Conservation (phyloP, 1,140 invertebrate species). For the Papilio polyxenes region DNA sequence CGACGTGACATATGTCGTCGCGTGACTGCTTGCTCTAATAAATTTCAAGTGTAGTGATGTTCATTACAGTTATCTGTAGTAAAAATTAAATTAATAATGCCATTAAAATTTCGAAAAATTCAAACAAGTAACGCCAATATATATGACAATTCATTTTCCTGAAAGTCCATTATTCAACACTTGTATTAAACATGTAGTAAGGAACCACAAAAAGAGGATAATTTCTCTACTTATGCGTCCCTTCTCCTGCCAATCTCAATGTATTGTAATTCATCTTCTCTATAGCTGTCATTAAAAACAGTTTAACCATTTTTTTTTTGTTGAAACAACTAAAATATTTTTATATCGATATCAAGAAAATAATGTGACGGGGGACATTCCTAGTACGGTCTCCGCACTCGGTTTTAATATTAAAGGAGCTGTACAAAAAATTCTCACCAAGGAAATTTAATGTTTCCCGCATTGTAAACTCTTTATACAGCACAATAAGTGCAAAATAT, state of each 20-base stretch:
- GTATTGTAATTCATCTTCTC: too few relatives aligned
- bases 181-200: too few relatives aligned
- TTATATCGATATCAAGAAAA: constrained; percentile 12
- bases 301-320: too few relatives aligned
- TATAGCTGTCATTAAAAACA: background rate
- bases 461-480: background rate
- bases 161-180: too few relatives aligned
- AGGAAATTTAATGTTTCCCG: background rate
- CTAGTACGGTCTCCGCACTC: background rate
- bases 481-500: background rate
- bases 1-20: constrained; percentile 27
- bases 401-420: constrained; percentile 26
- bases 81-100: background rate
- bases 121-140: too few relatives aligned
- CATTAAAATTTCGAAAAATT: background rate
- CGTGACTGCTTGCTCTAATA: constrained; percentile 29
- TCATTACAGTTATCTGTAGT: background rate
- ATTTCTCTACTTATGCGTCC: too few relatives aligned
- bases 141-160: too few relatives aligned
- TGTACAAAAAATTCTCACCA: constrained; percentile 10
- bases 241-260: too few relatives aligned
- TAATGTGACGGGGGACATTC: too few relatives aligned
- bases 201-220: too few relatives aligned
- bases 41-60: constrained; percentile 18
- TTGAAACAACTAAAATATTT: background rate